A percentile compares a stretch with the other conserved stretches of the same genome.
phyloP scores from a whole-genome alignment of 1,140 invertebrate species.

The Cepaea nemoralis region DNA sequence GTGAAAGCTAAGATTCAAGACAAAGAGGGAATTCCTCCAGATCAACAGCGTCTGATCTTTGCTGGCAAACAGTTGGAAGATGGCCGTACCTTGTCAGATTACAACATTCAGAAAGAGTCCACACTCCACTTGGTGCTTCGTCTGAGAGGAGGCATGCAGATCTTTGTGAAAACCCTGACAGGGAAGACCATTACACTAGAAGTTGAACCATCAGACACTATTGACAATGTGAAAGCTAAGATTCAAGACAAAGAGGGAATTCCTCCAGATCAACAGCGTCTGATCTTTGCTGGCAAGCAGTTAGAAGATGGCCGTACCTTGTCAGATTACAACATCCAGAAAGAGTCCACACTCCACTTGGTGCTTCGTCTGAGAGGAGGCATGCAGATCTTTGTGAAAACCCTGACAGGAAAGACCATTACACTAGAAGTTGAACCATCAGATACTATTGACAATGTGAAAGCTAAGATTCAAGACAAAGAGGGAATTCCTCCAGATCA shows the following conservation, averaged over 20 bases:
- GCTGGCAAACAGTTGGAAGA: constrained; percentile 24
- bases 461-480: too few species aligned
- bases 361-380: too few species aligned
- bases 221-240: constrained; percentile 28
- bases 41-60: constrained; percentile 30
- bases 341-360: too few species aligned
- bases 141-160: constrained; percentile 24
- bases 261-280: constrained; percentile 27
- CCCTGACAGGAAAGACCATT: too few species aligned
- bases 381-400: too few species aligned
- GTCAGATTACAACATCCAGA: too few species aligned
- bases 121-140: constrained; percentile 21
- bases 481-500: too few species aligned
- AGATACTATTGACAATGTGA: too few species aligned
- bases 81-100: constrained; percentile 16
- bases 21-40: constrained; percentile 27
- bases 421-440: too few species aligned
- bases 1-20: constrained; percentile 27
- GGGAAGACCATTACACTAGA: constrained; percentile 17
- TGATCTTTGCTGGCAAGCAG: too few species aligned
- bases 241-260: constrained; percentile 28
- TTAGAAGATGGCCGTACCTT: too few species aligned
- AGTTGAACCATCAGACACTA: constrained; percentile 23
- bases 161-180: constrained; percentile 21
- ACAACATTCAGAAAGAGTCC: constrained; percentile 28